Base-by-base conservation (phyloP, 2,888 invertebrate genomes). In the Perizoma flavofasciatum region DNA sequence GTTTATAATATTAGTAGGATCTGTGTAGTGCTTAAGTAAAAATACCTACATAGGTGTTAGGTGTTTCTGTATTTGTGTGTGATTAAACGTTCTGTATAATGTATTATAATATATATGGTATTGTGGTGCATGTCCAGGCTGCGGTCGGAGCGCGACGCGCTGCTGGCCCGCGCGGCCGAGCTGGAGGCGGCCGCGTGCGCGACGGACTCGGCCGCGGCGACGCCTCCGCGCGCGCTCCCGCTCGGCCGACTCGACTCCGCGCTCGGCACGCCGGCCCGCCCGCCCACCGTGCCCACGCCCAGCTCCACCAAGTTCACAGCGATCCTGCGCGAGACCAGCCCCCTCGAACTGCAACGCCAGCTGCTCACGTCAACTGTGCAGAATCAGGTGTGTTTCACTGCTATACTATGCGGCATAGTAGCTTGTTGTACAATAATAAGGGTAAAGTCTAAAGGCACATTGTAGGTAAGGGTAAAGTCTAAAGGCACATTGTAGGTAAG, bases 271-370 rank as follows among this genome's bases (percentile, higher is more conserved):
- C 95, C 95, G 22, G 81, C 92, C 63, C 93, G 94, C 34, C 90
- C 94, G 66, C 93, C 94, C 64, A 94, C 94, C 79, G 94, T 95
- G 65, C 89, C 93, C 70, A 91, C 94, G 59, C 95, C 95, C 9
- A 95, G 96, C 89, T 93, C 95, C 60, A 94, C 93, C 76, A 96
- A 96, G 89, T 95, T 97, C 83, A 94, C 95, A 77, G 97, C 97
- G 88, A 97, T 97, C 89, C 94, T 97, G 77, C 93, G 94, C 75
- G 97, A 97, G 93, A 94, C 94, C 74, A 96, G 96, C 89, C 95
- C 96, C 60, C 89, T 97, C 71, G 96, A 97, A 90, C 93, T 97
- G 79, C 96, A 96, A 87, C 94, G 96, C 74, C 97, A 97, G 89
- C 93, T 97, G 68, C 94, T 97, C 70, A 95, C 95, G 39, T 94